phyloP scores from a whole-genome alignment of 2,113 vertebrate genomes.

The Natator depressus region DNA sequence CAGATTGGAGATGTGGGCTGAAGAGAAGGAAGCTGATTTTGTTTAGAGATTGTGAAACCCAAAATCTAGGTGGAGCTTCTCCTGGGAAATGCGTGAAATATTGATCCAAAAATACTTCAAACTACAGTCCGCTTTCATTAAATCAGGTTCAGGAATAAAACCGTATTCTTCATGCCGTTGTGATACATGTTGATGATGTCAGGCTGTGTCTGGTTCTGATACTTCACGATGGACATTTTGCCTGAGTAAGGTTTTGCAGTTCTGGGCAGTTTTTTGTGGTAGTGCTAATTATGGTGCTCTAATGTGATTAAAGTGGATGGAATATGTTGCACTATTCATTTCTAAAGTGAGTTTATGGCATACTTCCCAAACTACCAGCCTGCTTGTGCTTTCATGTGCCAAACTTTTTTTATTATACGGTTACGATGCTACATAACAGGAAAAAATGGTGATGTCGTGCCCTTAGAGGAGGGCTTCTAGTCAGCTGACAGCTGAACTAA shows the following conservation, averaged over 20 bases:
- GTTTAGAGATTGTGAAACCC: neutral
- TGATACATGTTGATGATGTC: rapidly evolving
- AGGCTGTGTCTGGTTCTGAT: neutral
- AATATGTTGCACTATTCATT: rapidly evolving
- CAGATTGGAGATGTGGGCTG: neutral
- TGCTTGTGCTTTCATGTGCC: neutral
- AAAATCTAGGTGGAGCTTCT: neutral
- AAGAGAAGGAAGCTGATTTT: neutral
- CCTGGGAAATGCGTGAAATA: rapidly evolving
- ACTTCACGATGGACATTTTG: neutral
- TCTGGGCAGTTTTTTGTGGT: neutral
- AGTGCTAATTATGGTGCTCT: neutral
- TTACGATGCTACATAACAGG: neutral
- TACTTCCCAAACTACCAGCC: neutral
- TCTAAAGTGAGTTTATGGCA: neutral
- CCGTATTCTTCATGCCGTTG: neutral
- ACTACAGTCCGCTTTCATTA: neutral
- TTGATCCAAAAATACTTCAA: neutral
- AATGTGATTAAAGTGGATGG: neutral
- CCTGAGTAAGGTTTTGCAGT: neutral
- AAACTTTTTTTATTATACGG: neutral
- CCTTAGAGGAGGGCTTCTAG: neutral
- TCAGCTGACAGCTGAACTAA: neutral
- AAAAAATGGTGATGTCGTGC: neutral
- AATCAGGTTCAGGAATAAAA: neutral